These are phyloP conservation scores for Megamerina dolium DNA, from an alignment of 2,888 invertebrate species.

Conservation along the genomic window DNA sequence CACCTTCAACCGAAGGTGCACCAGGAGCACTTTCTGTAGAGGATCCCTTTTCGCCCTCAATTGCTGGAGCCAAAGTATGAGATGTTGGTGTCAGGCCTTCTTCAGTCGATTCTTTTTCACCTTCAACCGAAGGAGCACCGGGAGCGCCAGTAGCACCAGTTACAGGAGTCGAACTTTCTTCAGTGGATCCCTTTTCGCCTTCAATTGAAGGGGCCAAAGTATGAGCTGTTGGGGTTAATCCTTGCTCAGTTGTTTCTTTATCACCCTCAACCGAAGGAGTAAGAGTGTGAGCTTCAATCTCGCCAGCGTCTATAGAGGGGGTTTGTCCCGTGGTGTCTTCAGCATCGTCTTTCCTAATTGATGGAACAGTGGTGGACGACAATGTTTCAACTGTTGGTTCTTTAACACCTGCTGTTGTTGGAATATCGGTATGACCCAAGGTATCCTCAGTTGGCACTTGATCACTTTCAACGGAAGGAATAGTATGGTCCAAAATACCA, in stretches of 20 bases:
- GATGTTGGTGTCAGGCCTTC: neutral
- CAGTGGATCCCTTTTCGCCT: neutral
- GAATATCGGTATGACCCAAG: neutral
- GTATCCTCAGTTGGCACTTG: neutral
- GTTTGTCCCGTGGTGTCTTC: too few species aligned
- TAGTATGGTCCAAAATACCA: too few species aligned
- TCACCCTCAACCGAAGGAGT: neutral
- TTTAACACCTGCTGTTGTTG: neutral
- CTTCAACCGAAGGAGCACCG: neutral
- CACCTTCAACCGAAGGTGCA: too few species aligned
- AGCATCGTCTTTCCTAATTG: too few species aligned
- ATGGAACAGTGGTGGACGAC: too few species aligned
- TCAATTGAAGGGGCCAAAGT: conserved; percentile 1
- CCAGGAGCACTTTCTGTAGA: neutral
- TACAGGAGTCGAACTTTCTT: neutral
- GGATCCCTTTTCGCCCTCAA: neutral
- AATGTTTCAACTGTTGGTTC: conserved; percentile 1
- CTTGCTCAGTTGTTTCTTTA: neutral
- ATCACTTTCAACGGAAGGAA: too few species aligned
- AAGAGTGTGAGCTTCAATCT: neutral
- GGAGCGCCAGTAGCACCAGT: neutral
- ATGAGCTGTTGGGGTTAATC: neutral
- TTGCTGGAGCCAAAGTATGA: conserved; percentile 4
- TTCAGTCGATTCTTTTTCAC: neutral
- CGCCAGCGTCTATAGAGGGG: too few species aligned